Evolutionary conservation across 2,888 invertebrate genomes (phyloP).

Genomic region (Lydus trimaculatus): DNA sequence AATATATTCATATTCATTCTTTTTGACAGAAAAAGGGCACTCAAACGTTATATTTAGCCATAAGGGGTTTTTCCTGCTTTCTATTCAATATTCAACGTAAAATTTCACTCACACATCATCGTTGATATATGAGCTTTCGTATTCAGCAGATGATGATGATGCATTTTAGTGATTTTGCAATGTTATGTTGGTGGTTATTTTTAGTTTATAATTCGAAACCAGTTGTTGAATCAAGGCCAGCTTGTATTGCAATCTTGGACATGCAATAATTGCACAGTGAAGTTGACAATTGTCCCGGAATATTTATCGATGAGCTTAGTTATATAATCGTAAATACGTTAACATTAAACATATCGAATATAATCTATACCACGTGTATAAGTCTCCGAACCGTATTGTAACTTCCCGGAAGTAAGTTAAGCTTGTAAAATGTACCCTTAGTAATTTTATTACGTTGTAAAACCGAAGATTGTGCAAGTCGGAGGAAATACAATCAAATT

Average conservation of each 20-base stretch:
- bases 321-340: neutral
- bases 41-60: neutral
- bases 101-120: neutral
- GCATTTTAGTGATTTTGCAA: slow-evolving; percentile 8
- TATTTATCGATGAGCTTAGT: neutral
- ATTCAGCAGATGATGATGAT: neutral
- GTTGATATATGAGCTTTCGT: neutral
- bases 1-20: neutral
- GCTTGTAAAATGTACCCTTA: slow-evolving; percentile 2
- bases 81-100: slow-evolving; percentile 8
- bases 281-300: neutral
- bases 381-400: neutral
- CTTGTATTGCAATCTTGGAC: slow-evolving; percentile 8
- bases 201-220: slow-evolving; percentile 12
- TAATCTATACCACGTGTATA: neutral
- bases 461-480: slow-evolving; percentile 1
- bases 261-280: slow-evolving; percentile 6
- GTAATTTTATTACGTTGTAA: slow-evolving; percentile 11
- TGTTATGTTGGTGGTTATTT: slow-evolving; percentile 11
- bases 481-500: neutral
- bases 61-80: neutral
- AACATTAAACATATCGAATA: neutral
- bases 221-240: slow-evolving; percentile 12
- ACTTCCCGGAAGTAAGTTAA: slow-evolving; percentile 12
- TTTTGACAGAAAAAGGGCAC: neutral